phyloP scores from a whole-genome alignment of 2,888 invertebrate genomes.

The Protodeltote pygarga region DNA sequence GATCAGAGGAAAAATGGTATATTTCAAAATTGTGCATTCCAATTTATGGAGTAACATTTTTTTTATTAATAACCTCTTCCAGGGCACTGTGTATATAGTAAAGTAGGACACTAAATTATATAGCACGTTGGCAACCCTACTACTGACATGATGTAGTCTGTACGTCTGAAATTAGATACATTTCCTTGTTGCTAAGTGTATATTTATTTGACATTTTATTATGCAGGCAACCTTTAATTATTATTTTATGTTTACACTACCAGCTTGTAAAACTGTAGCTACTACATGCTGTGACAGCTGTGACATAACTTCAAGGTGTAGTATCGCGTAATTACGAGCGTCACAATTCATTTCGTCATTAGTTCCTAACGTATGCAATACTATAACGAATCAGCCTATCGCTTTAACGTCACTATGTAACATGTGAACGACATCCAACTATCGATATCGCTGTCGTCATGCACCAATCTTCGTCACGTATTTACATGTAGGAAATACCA shows the following conservation, averaged over 20 bases:
- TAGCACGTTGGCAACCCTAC: too few species aligned
- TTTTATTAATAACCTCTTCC: too few species aligned
- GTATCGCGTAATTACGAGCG: constrained; percentile 9
- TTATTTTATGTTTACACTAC: background rate
- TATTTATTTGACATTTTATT: background rate
- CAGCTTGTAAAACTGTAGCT: background rate
- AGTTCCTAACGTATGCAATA: constrained; percentile 24
- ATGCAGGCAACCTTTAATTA: background rate
- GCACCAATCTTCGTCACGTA: constrained; percentile 23
- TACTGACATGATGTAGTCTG: too few species aligned
- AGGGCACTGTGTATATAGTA: too few species aligned
- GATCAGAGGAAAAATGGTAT: too few species aligned
- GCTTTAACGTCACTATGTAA: constrained; percentile 28
- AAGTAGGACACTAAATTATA: too few species aligned
- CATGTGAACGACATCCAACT: constrained; percentile 40
- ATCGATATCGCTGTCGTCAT: constrained; percentile 26
- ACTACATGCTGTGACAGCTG: constrained; percentile 7
- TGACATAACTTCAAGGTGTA: constrained; percentile 27
- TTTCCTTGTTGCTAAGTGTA: too few species aligned
- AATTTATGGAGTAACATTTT: too few species aligned
- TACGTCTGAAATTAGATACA: constrained; percentile 3
- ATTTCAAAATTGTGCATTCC: too few species aligned
- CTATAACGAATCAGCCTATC: constrained; percentile 29
- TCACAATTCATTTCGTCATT: constrained; percentile 25
- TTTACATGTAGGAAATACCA: constrained; percentile 16